A percentile compares a stretch with the other conserved stretches of the same genome.
These are phyloP conservation scores for Cerastoderma edule DNA, from an alignment of 2,888 invertebrate genomes.

Conservation along the genomic window DNA sequence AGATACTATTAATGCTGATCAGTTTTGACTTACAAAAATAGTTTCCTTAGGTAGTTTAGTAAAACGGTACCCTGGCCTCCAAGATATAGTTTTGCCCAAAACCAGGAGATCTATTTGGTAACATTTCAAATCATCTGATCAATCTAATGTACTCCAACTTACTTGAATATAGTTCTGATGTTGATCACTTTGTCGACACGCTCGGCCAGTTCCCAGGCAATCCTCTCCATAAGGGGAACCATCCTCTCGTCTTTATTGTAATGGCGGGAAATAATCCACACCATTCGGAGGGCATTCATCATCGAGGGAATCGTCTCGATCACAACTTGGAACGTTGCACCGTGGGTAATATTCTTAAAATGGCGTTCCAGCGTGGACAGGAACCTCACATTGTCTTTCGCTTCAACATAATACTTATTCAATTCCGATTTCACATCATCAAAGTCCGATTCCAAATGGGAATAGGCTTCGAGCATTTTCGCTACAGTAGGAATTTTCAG, in stretches of 20 bases:
- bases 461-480: conserved; percentile 87
- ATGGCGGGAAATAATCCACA: conserved; percentile 95
- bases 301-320: conserved; percentile 90
- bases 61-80: too few species aligned
- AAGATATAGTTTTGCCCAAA: too few species aligned
- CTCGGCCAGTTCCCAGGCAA: conserved; percentile 92
- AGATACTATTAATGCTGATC: too few species aligned
- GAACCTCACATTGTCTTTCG: conserved; percentile 91
- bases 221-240: conserved; percentile 92
- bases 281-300: conserved; percentile 93
- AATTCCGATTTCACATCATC: conserved; percentile 87
- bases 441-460: conserved; percentile 86
- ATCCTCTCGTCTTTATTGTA: conserved; percentile 94
- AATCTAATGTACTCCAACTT: too few species aligned
- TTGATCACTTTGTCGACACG: conserved; percentile 90
- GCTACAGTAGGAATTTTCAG: conserved; percentile 89
- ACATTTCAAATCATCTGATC: too few species aligned
- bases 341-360: conserved; percentile 90
- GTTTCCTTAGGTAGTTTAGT: too few species aligned
- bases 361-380: conserved; percentile 90
- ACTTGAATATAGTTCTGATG: conserved; percentile 91
- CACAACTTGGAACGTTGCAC: conserved; percentile 89
- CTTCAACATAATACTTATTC: conserved; percentile 88
- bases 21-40: too few species aligned
- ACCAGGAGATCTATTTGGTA: too few species aligned